phyloP scores from a whole-genome alignment of 2,113 vertebrate genomes.

The Geothlypis trichas region DNA sequence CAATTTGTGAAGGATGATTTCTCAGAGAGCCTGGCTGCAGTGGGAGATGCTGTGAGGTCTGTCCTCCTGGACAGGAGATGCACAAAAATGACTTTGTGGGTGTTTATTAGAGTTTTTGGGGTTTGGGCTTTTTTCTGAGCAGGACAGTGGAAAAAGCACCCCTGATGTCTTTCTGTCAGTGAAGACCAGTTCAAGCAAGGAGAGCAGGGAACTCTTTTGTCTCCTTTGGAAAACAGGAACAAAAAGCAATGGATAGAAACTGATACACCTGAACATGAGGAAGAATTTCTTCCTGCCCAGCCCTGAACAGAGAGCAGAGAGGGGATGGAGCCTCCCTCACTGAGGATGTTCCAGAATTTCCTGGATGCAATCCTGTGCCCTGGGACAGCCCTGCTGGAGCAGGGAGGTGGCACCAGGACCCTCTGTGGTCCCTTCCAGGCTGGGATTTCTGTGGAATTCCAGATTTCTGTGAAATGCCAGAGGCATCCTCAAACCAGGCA shows the following conservation, averaged over 20 bases:
- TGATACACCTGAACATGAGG: not conserved
- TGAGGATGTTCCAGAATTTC: not conserved
- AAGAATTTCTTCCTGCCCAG: not conserved
- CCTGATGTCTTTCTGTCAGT: not conserved
- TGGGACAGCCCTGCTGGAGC: not conserved
- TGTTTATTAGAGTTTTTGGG: not conserved
- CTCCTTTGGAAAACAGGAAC: not conserved
- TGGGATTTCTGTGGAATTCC: not conserved
- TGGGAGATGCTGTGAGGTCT: not conserved
- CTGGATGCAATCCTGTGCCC: not conserved
- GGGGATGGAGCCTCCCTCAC: not conserved
- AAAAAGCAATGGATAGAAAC: not conserved
- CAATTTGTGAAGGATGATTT: not conserved
- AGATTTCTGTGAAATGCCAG: not conserved
- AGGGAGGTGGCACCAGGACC: not conserved
- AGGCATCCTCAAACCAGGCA: not conserved
- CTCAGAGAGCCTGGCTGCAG: not conserved
- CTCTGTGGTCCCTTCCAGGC: not conserved
- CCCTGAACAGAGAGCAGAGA: not conserved
- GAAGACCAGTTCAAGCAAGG: not conserved
- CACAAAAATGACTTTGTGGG: not conserved
- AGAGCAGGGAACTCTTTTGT: not conserved
- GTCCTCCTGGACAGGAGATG: not conserved
- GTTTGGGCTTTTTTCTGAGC: not conserved
- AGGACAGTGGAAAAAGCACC: not conserved